phyloP scores from a whole-genome alignment of 2,797 vertebrate genomes.

The Spondyliosoma cantharus region DNA sequence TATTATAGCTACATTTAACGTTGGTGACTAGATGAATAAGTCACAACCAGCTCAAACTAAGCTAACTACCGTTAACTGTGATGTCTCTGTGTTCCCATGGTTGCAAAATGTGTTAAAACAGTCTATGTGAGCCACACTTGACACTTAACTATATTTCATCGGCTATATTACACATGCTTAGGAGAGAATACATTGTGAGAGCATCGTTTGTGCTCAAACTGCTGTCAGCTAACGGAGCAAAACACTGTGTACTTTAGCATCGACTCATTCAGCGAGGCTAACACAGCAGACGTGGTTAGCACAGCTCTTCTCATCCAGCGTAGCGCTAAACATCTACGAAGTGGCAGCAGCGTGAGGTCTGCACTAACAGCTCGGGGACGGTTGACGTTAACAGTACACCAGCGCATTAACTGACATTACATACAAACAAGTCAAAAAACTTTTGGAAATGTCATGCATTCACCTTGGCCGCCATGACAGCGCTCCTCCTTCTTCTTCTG shows the following conservation, averaged over 20 bases:
- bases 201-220: not conserved
- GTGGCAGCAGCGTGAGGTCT: not conserved
- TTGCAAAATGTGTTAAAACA: not conserved
- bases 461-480: conserved; percentile 88
- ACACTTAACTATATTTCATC: fast-evolving
- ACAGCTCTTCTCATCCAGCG: not conserved
- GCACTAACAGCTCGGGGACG: too few species aligned
- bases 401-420: conserved; percentile 9
- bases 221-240: not conserved
- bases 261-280: conserved; percentile 20
- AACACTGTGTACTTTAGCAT: not conserved
- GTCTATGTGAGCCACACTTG: not conserved
- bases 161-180: not conserved
- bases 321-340: not conserved
- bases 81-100: not conserved
- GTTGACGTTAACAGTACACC: too few species aligned
- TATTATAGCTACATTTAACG: not conserved
- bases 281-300: conserved; percentile 21
- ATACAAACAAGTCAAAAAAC: conserved; percentile 16
- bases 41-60: not conserved
- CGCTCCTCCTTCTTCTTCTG: conserved; percentile 61
- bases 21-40: not conserved
- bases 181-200: not conserved
- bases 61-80: not conserved
- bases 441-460: conserved; percentile 63